Conservation (phyloP, 2,888 invertebrate species). For the Petrophora chlorosata region DNA sequence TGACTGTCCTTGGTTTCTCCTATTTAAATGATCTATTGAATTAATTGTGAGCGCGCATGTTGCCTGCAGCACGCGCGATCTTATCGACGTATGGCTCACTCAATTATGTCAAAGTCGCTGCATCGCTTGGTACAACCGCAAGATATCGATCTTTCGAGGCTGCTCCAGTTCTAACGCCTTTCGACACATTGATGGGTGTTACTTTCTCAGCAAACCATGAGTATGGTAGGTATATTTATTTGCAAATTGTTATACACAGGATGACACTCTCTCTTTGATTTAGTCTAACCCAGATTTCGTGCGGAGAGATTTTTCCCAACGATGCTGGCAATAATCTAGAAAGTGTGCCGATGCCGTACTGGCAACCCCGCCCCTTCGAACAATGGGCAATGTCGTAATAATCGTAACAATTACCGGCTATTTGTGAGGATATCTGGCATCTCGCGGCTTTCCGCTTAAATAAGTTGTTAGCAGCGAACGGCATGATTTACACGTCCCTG, state of each 20-base stretch:
- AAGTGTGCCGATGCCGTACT: conserved; percentile 51
- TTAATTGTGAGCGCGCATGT: conserved; percentile 16
- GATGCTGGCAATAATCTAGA: conserved; percentile 42
- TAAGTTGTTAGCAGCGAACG: conserved; percentile 34
- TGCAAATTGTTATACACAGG: conserved; percentile 17
- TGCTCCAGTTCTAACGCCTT: conserved; percentile 2
- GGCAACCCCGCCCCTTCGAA: conserved; percentile 48
- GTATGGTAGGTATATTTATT: too few relatives aligned
- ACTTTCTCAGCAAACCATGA: conserved; percentile 25
- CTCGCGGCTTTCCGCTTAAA: conserved; percentile 47
- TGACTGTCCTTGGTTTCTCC: conserved; percentile 15
- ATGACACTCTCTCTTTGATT: conserved; percentile 47
- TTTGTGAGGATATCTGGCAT: conserved; percentile 54
- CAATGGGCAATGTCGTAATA: conserved; percentile 62
- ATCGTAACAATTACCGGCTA: conserved; percentile 56
- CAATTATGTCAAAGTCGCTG: conserved; percentile 22
- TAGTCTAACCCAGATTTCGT: conserved; percentile 54
- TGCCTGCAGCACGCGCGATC: conserved; percentile 12
- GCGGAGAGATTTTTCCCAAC: conserved; percentile 40
- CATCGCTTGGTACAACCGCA: background rate
- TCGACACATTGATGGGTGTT: conserved; percentile 8
- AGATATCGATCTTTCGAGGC: too few relatives aligned
- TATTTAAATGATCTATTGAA: conserved; percentile 12
- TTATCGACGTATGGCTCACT: conserved; percentile 11
- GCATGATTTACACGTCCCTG: conserved; percentile 56